Percentiles rank a stretch among this genome's conserved stretches.
These are phyloP conservation scores for Apodemia arnacis DNA, from an alignment of 2,888 invertebrate genomes.

Conservation along the genomic window DNA sequence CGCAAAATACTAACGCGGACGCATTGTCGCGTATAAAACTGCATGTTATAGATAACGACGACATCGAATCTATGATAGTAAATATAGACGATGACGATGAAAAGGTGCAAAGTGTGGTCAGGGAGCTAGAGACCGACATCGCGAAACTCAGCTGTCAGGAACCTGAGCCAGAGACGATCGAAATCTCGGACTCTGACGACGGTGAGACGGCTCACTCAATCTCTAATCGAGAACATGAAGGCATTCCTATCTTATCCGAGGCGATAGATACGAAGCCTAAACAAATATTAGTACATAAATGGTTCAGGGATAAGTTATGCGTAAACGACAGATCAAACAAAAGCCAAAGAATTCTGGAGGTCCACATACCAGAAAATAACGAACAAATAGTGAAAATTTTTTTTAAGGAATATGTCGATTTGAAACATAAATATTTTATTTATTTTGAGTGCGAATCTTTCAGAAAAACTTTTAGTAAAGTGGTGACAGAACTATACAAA, in stretches of 20 bases:
- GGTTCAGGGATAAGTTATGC: slow-evolving; percentile 67
- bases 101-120: too few species aligned
- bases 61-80: background rate
- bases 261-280: slow-evolving; percentile 83
- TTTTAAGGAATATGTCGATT: slow-evolving; percentile 50
- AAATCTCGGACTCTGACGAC: slow-evolving; percentile 1
- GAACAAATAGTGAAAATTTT: slow-evolving; percentile 42
- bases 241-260: slow-evolving; percentile 82
- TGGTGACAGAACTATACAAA: slow-evolving; percentile 36
- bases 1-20: slow-evolving; percentile 83
- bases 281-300: slow-evolving; percentile 76
- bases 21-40: slow-evolving; percentile 73
- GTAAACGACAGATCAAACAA: slow-evolving; percentile 36
- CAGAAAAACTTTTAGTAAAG: slow-evolving; percentile 22
- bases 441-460: slow-evolving; percentile 42
- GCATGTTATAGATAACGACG: slow-evolving; percentile 39
- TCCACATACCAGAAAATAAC: slow-evolving; percentile 58
- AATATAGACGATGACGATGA: too few species aligned
- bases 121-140: too few species aligned
- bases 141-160: too few species aligned
- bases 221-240: slow-evolving; percentile 52
- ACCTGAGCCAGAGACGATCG: too few species aligned
- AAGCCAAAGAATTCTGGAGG: slow-evolving; percentile 79
- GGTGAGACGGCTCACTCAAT: slow-evolving; percentile 21
- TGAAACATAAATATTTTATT: slow-evolving; percentile 52